Conservation (phyloP, 2,113 vertebrate genomes). For the Istiophorus platypterus region DNA sequence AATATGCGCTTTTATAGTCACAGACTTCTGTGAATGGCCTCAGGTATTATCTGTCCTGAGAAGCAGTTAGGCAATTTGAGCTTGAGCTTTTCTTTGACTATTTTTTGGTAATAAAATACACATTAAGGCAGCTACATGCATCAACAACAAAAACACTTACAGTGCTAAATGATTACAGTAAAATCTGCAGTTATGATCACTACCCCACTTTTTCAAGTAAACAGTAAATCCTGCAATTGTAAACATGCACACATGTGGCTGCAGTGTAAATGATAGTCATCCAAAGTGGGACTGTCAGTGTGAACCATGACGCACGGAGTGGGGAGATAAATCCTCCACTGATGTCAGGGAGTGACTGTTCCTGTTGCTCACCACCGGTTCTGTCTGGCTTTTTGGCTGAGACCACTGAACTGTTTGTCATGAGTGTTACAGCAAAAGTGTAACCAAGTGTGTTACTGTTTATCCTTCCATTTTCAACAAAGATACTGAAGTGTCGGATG, state of each 20-base stretch:
- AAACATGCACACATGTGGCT: background rate
- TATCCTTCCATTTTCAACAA: background rate
- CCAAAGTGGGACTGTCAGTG: constrained; percentile 11
- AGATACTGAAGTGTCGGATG: background rate
- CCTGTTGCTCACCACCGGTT: constrained; percentile 25
- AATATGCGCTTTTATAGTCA: background rate
- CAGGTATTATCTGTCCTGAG: constrained; percentile 5
- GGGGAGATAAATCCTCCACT: constrained; percentile 31
- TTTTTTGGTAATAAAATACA: background rate
- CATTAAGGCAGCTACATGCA: background rate
- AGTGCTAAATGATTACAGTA: background rate
- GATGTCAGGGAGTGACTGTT: constrained; percentile 35
- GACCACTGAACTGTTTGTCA: constrained; percentile 32
- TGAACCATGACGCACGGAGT: constrained; percentile 40
- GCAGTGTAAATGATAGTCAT: constrained; percentile 19
- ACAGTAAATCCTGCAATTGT: background rate
- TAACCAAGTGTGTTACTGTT: background rate
- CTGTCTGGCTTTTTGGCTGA: constrained; percentile 10
- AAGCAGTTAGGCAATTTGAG: too few relatives aligned
- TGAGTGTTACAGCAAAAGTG: background rate
- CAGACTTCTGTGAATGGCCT: background rate
- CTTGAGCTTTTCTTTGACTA: too few relatives aligned
- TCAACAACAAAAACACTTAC: background rate
- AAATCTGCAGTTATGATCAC: background rate
- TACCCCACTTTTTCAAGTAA: background rate